Evolutionary conservation across 37 sponge, comb jelly and placozoan species (phyloP), one percentile per base, ranked within the genome.

Genomic region (Theonella swinhoei): DNA sequence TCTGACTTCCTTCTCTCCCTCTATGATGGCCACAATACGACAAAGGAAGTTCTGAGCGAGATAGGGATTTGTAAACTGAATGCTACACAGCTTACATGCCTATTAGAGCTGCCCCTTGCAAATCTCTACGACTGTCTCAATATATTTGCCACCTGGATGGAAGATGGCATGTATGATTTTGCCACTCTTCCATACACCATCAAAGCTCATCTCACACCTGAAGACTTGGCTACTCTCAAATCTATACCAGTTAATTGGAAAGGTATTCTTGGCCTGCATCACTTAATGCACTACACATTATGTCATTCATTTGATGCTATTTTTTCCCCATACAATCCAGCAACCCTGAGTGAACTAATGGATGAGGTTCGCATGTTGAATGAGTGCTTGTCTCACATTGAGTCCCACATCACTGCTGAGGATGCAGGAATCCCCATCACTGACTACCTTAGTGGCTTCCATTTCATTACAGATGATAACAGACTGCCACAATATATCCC

Each of bases 91-190:
- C 24, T 73, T 33, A 28, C 28, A 0, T 79, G 79, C 47, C 68
- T 89, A 25, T 14, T 38, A 19, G 73, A 79, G 19, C 67, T 89
- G 39, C 74, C 74, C 17, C 68, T 89, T 14, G 19, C 65, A 1
- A 32, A 64, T 43, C 36, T 76, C 30, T 85, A 63, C n/a, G 14
- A 61, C 54, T 76, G 77, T n/a, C 41, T 90, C 24, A 47, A 29
- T 30, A 64, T 80, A n/a, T 93, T 93, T 83, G 75, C 82, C 31
- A 30, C 75, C 25, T 93, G 94, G 94, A 66, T 89, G 40, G 64
- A 79, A 2, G 88, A 89, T 31, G 90, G 94, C n/a, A 30, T 82
- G 59, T 95, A 90, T 61, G 90, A 95, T 39, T 95, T 91, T 65
- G 24, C 62, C 33, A 24, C 39, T 23, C 75, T 95, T 4, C 93